Conservation (phyloP, 2,888 invertebrate genomes). For the Iphiclides podalirius region DNA sequence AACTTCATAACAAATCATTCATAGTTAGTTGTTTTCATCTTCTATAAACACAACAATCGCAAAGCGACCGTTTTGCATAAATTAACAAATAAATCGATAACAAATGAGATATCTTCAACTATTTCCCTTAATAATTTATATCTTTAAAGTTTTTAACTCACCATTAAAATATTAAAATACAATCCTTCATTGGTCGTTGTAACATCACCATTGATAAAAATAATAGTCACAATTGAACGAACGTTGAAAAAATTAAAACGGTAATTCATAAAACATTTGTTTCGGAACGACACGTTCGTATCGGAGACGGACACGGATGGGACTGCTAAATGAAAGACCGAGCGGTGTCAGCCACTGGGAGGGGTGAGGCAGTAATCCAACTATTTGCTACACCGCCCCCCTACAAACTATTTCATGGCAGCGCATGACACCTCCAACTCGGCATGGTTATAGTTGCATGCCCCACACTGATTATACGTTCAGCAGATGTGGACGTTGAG, state of each 20-base stretch:
- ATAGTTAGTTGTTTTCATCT: too few species aligned
- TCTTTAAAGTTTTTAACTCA: background rate
- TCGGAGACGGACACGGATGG: slow-evolving; percentile 53
- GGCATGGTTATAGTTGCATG: slow-evolving; percentile 49
- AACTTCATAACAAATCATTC: too few species aligned
- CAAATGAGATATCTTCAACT: too few species aligned
- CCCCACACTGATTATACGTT: slow-evolving; percentile 48
- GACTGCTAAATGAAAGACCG: slow-evolving; percentile 57
- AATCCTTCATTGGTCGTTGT: background rate
- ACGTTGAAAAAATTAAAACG: background rate
- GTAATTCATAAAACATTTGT: background rate
- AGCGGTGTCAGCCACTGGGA: slow-evolving; percentile 47
- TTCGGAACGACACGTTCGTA: slow-evolving; percentile 48
- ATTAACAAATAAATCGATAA: too few species aligned
- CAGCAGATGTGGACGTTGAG: slow-evolving; percentile 49
- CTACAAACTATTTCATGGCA: slow-evolving; percentile 43
- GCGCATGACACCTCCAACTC: slow-evolving; percentile 41
- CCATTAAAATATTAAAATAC: background rate
- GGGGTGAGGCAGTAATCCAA: slow-evolving; percentile 52
- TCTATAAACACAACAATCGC: too few species aligned
- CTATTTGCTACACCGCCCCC: slow-evolving; percentile 33
- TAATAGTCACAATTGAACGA: slow-evolving; percentile 3
- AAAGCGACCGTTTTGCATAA: too few species aligned
- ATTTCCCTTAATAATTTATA: too few species aligned
- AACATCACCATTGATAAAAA: slow-evolving; percentile 10